Evolutionary conservation across 2,797 vertebrate species (phyloP).

Genomic region (Xenopus petersii): DNA sequence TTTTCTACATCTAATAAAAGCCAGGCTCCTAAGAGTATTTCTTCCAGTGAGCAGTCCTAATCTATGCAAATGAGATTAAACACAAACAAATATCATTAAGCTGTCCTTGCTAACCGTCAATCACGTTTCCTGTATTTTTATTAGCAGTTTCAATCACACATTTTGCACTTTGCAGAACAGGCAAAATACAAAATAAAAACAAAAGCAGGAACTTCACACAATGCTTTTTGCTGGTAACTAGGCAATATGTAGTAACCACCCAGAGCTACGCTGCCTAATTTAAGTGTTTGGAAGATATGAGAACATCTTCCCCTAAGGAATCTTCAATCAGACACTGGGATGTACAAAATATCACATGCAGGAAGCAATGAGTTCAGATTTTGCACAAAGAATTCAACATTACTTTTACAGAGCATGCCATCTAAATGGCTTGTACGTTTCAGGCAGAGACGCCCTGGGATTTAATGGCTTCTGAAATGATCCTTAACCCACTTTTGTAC

Average conservation of each 20-base stretch:
- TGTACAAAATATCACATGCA: too few species aligned
- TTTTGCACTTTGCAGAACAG: slow-evolving; percentile 4
- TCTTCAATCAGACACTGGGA: not conserved
- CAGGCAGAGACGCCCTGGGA: slow-evolving; percentile 18
- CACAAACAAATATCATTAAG: slow-evolving; percentile 5
- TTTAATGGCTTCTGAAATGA: slow-evolving; percentile 31
- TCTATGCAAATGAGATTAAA: slow-evolving; percentile 23
- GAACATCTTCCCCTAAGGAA: not conserved
- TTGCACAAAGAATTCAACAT: too few species aligned
- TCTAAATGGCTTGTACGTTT: slow-evolving; percentile 12
- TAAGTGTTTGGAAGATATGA: not conserved
- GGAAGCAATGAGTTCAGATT: too few species aligned
- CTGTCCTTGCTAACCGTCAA: slow-evolving; percentile 15
- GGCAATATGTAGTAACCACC: not conserved
- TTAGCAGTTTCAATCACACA: not conserved
- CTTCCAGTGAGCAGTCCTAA: slow-evolving; percentile 10
- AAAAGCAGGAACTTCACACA: not conserved
- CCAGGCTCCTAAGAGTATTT: not conserved
- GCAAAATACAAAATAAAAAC: not conserved
- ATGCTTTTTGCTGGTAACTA: too few species aligned
- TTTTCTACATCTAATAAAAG: slow-evolving; percentile 1
- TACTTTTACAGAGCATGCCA: not conserved
- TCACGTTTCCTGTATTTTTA: not conserved
- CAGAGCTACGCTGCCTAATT: not conserved
- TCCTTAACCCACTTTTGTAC: slow-evolving; percentile 31